Base-by-base conservation (phyloP, 2,888 invertebrate genomes). In the Pristionchus fissidentatus region DNA sequence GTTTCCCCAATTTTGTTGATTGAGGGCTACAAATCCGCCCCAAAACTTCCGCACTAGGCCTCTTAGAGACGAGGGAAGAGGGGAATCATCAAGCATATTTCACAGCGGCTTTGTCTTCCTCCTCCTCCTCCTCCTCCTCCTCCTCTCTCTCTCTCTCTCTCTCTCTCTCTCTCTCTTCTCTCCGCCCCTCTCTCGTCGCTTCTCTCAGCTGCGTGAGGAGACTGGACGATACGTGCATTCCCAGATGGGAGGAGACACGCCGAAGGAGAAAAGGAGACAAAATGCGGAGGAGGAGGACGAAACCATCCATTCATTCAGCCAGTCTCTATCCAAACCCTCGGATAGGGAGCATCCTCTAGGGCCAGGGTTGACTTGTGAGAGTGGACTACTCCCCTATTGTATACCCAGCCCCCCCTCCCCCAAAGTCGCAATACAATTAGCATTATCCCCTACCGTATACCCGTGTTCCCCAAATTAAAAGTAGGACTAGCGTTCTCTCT, bases 151-250 rank as follows among this genome's bases (percentile, higher is more conserved):
- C 55, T 41, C 41, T n/a, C 26, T 26, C 26, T 41, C 70, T 1
- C 70, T 22, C 41, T 66, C 62, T 66, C 38, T 38, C 38, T 77
- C 77, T 52, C 77, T 77, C 49, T 7, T 49, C 35, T 29, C 77
- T 77, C 77, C 49, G 46, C 32, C 5, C 77, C 55, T 57, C 55
- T 41, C 79, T 57, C 78, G 15, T 35, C 55, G n/a, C 38, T 22
- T 60, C 26, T 22, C 80, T 15, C 46, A 15, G 8, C 46, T 81
- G 46, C 80, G 80, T 62, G 60, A 10, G n/a, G 32, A 46, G 80
- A 19, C 41, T 26, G 38, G 15, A 81, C 32, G 80, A 62, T 38
- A 81, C 80, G 80, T 81, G 80, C 80, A 81, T 46, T 62, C 62
- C 29, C 32, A 38, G 62, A 81, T 41, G 80, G 80, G 80, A 46